These are phyloP conservation scores for Tyto alba DNA, from an alignment of 2,113 vertebrate species.

Conservation along the genomic window DNA sequence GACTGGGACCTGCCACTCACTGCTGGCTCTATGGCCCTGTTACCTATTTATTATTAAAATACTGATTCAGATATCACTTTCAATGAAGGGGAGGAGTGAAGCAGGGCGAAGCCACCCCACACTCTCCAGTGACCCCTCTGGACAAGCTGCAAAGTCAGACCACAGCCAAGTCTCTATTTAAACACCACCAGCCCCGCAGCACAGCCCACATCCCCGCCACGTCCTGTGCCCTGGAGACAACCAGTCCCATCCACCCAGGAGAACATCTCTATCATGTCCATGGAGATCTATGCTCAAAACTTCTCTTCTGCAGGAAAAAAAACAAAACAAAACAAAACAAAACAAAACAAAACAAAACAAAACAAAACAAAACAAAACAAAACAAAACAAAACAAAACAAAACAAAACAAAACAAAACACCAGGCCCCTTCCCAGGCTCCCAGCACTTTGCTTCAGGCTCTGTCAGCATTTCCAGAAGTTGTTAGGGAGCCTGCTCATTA, in stretches of 20 bases:
- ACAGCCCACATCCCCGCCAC: rapidly evolving
- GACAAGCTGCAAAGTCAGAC: neutral
- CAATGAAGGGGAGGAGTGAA: neutral
- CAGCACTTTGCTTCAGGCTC: neutral
- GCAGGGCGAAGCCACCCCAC: neutral
- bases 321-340: too few species aligned
- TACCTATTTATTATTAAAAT: neutral
- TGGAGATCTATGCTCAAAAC: neutral
- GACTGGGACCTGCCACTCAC: rapidly evolving
- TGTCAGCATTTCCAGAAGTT: neutral
- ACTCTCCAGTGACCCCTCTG: neutral
- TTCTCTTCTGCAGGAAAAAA: neutral
- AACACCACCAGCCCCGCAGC: neutral
- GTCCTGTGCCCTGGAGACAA: rapidly evolving
- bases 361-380: too few species aligned
- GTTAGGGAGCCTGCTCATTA: neutral
- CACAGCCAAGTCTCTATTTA: neutral
- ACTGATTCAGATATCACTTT: neutral
- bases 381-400: too few species aligned
- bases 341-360: too few species aligned
- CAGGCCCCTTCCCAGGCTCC: neutral
- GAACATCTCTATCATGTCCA: neutral
- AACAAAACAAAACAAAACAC: too few species aligned
- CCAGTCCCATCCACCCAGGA: neutral
- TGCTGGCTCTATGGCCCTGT: neutral